Base-by-base conservation (phyloP, 2,113 vertebrate genomes). In the Gasterosteus aculeatus region DNA sequence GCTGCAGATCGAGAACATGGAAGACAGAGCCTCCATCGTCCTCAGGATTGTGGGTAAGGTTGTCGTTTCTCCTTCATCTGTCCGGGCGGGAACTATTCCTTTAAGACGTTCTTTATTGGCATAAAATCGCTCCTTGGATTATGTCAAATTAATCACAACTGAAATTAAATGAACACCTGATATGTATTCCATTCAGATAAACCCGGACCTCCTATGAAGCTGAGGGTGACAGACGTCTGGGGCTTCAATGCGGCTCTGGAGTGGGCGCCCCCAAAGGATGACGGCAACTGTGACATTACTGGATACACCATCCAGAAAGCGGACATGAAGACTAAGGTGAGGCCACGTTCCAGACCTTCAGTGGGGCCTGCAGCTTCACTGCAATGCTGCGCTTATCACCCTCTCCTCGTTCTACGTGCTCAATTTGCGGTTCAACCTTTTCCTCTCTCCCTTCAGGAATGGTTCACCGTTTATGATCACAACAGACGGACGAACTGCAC, bases 281-380 rank as follows among this genome's bases (percentile, higher is more conserved):
- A 96, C 0, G 97, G 97, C n/a, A 98, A 97, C 93, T 92, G 90
- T 16, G 96, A 98, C 38, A 82, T 98, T 77, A 94, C 88, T 0
- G 95, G 96, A 4, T 97, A 98, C 75, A 89, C 94, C 1, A 94
- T 97, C 77, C 96, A 98, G 92, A 98, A 98, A 81, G 96, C 96
- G 0, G 97, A 98, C 88, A 94, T 96, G 89, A 98, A 97, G 77
- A 97, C 97, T 22, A 96, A 95, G 95, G 97, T 96, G 82, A 87
- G 77, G 22, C 22, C 22, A 26, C 22, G 22, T 26, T 26, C 22
- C 22, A 26, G 22, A 26, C 22, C 22, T 26, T 26, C 22, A 26
- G 22, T 26, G 22, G 16, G 18, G 39, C 61, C 22, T 75, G 46
- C 33, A 35, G 44, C 41, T 41, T 19, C 47, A 19, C 31, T 31